A percentile compares a stretch with the other conserved stretches of the same genome.
phyloP scores from a whole-genome alignment of 1,140 invertebrate species.

The Cydia fagiglandana region DNA sequence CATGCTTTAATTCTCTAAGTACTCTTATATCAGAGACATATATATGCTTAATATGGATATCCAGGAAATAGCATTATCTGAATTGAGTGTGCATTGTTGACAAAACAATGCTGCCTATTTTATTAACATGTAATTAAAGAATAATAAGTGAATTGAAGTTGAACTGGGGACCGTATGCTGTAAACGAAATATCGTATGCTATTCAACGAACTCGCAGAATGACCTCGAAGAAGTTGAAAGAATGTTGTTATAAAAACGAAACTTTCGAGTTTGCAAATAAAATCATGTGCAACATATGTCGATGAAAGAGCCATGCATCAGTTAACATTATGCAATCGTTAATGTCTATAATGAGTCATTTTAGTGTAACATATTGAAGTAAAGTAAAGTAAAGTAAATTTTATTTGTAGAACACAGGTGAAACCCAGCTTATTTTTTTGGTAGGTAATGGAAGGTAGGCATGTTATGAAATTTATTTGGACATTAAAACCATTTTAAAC shows the following conservation, averaged over 20 bases:
- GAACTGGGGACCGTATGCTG: background rate
- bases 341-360: background rate
- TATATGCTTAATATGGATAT: no score
- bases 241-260: conserved; percentile 9
- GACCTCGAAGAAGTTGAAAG: background rate
- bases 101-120: background rate
- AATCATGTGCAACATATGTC: background rate
- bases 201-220: background rate
- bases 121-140: background rate
- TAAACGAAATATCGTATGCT: background rate
- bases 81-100: background rate
- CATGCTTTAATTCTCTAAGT: no score
- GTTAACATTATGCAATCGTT: background rate
- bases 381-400: no score
- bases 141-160: background rate
- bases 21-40: no score
- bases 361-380: background rate
- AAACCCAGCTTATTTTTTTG: background rate
- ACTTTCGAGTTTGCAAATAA: conserved; percentile 2
- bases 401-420: no score
- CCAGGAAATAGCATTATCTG: background rate
- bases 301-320: background rate
- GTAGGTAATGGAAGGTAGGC: background rate
- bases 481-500: background rate
- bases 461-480: background rate